Conservation (phyloP, 1,140 invertebrate genomes). For the Magallana gigas region DNA sequence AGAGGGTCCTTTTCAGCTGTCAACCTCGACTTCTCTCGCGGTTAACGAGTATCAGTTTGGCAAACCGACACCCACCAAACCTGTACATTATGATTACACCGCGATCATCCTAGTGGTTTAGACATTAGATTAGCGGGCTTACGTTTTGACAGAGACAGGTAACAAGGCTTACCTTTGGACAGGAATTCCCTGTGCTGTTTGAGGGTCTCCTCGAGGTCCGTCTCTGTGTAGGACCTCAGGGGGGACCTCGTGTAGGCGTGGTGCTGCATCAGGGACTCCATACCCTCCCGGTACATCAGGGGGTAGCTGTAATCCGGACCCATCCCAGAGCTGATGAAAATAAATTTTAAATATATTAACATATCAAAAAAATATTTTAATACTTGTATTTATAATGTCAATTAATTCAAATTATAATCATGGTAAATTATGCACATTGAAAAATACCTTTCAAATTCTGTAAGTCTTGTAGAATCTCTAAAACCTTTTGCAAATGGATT, state of each 20-base stretch:
- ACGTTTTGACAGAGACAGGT: neutral
- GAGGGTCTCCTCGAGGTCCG: slow-evolving; percentile 69
- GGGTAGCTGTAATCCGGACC: slow-evolving; percentile 46
- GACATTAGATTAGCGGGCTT: neutral
- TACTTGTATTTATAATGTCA: no score
- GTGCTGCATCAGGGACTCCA: slow-evolving; percentile 77
- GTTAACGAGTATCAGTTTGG: slow-evolving; percentile 10
- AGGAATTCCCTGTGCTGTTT: slow-evolving; percentile 71
- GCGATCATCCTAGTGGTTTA: neutral
- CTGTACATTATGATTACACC: slow-evolving; percentile 16
- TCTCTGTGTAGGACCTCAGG: slow-evolving; percentile 71
- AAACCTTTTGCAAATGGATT: slow-evolving; percentile 98
- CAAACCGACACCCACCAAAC: neutral
- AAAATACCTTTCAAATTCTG: slow-evolving; percentile 91
- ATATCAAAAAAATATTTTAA: no score
- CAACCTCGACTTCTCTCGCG: slow-evolving; percentile 8
- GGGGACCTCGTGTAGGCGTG: slow-evolving; percentile 77
- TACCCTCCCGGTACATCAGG: slow-evolving; percentile 73
- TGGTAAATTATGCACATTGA: no score
- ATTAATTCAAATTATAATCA: no score
- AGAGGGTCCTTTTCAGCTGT: slow-evolving; percentile 19
- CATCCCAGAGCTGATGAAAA: slow-evolving; percentile 40
- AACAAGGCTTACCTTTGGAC: slow-evolving; percentile 63
- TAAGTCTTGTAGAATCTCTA: slow-evolving; percentile 94
- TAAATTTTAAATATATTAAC: neutral